A percentile compares a stretch with the other conserved stretches of the same genome.
Conservation (phyloP, 2,797 vertebrate genomes). For the Oceanodroma leucorhoa region DNA sequence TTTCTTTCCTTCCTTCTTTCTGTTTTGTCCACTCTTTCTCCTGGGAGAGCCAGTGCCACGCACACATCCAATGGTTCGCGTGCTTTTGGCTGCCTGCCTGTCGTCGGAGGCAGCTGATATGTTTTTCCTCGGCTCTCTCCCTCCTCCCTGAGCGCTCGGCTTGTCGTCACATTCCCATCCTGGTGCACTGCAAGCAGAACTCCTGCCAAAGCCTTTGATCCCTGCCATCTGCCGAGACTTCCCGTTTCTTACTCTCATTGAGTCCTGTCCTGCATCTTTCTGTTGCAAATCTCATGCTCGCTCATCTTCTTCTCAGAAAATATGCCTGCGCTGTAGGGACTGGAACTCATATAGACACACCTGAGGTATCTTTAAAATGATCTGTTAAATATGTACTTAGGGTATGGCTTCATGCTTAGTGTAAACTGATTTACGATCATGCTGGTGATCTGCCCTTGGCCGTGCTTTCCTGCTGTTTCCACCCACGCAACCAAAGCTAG, state of each 20-base stretch:
- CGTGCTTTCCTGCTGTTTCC: not conserved
- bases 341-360: not conserved
- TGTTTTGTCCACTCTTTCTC: not conserved
- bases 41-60: not conserved
- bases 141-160: not conserved
- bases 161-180: not conserved
- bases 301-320: not conserved
- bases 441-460: not conserved
- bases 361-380: not conserved
- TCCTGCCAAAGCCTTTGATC: not conserved
- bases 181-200: accelerated
- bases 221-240: not conserved
- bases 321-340: accelerated
- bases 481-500: not conserved
- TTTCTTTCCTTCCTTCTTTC: not conserved
- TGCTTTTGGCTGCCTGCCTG: not conserved
- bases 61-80: accelerated
- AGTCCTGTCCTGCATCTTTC: not conserved
- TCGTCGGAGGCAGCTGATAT: accelerated
- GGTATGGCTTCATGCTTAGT: not conserved
- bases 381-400: not conserved
- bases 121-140: not conserved
- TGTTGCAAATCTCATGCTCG: not conserved
- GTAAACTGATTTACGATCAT: not conserved
- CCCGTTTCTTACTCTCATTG: not conserved